Evolutionary conservation across 2,888 invertebrate genomes (phyloP), one percentile per base, ranked within the genome.

Genomic region (Rhorus exstirpatorius): DNA sequence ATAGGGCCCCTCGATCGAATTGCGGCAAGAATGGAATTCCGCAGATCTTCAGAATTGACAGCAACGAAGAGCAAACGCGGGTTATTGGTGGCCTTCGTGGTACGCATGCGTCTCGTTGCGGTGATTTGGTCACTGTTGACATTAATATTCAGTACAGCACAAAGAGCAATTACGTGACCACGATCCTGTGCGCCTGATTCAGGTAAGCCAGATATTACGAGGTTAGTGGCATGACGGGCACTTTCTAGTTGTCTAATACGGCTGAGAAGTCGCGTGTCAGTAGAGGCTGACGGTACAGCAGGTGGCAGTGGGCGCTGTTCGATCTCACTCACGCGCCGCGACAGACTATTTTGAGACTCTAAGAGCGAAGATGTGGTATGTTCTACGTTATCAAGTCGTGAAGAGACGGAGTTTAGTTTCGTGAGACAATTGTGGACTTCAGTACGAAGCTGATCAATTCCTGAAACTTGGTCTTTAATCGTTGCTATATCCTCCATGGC

Each of bases 81-180:
- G 12, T 61, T 35, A 4, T 35, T 17, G 4, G 31, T 19, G 10
- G 38, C 12, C 12, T 17, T 24, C 14, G 19, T 31, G 6, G 38
- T 21, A 38, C 38, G 61, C 35, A 61, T 61, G 12, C 38, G 61
- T 38, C 44, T 44, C 12, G 24, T 35, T 44, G 8, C 63, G 8
- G 21, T 21, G 21, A 63, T 19, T n/a, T 63, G 8, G n/a, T 19
- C 10, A 12, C 17, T 8, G 6, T 17, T 24, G 24, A 21, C 17
- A 1, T 6, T 6, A 8, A 63, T 14, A 12, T 17, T 17, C 8
- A 63, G 14, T 24, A 35, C 14, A 1, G 21, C 7, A 17, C 12
- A n/a, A 12, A 63, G 24, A n/a, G 41, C n/a, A 12, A 63, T 10
- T 7, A 10, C 17, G 7, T 14, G 41, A 10, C 14, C 14, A n/a